Percentiles rank a stretch among this genome's conserved stretches.
Conservation (phyloP, 2,888 invertebrate species). For the Hermaeophaga mercurialis region DNA sequence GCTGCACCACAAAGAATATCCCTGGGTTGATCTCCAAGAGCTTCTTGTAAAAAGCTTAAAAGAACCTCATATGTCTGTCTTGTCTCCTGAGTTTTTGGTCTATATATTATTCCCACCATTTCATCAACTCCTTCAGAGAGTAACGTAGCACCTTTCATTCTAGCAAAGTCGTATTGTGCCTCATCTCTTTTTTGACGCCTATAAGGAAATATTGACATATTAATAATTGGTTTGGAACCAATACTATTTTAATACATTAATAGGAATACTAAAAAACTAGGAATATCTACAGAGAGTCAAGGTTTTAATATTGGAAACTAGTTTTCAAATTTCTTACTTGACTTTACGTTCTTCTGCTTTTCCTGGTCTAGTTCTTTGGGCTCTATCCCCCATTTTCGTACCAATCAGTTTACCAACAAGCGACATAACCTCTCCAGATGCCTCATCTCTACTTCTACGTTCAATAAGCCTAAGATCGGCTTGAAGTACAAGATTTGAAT, state of each 20-base stretch:
- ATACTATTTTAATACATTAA: background rate
- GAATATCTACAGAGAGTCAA: too few relatives aligned
- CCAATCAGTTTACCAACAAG: constrained; percentile 88
- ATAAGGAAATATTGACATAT: constrained; percentile 27
- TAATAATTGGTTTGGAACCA: too few relatives aligned
- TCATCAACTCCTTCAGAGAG: constrained; percentile 90
- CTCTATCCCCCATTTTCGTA: constrained; percentile 96
- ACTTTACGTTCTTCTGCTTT: constrained; percentile 92
- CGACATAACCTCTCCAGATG: constrained; percentile 97
- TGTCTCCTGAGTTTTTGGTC: constrained; percentile 97
- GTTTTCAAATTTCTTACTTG: constrained; percentile 64
- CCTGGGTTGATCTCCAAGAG: constrained; percentile 94
- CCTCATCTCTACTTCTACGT: constrained; percentile 95
- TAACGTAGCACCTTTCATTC: constrained; percentile 85
- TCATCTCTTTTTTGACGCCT: constrained; percentile 90
- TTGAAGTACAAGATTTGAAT: constrained; percentile 99
- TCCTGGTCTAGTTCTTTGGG: constrained; percentile 89
- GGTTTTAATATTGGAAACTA: background rate
- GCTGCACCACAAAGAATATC: constrained; percentile 98
- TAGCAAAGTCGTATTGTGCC: constrained; percentile 87
- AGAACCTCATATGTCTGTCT: constrained; percentile 96
- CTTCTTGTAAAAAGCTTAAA: constrained; percentile 95
- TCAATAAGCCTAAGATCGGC: constrained; percentile 98
- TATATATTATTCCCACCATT: constrained; percentile 91
- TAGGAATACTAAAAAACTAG: background rate